Evolutionary conservation across 2,888 invertebrate species (phyloP).

Genomic region (Amorpha juglandis): DNA sequence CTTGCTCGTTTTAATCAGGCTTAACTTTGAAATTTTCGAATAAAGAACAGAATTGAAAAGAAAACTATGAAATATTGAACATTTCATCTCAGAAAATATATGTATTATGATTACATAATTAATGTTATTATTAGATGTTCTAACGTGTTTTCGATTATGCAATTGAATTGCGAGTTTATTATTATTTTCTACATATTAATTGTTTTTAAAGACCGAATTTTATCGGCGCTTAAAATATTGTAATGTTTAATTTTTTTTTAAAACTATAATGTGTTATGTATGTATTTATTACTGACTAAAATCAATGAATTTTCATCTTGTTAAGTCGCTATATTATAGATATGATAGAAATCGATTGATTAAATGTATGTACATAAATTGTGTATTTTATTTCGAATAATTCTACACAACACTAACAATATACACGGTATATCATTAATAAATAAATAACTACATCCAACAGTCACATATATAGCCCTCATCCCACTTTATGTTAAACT

Average conservation of each 20-base stretch:
- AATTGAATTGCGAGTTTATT: not conserved
- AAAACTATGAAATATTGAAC: not conserved
- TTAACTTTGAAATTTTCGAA: not conserved
- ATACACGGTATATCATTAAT: not conserved
- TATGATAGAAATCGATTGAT: slow-evolving; percentile 59
- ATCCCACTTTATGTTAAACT: no score
- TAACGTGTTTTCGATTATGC: not conserved
- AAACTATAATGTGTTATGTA: slow-evolving; percentile 15
- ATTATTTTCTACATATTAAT: not conserved
- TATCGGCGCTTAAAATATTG: not conserved
- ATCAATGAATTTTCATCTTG: slow-evolving; percentile 50
- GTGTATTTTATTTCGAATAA: not conserved
- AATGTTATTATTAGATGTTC: no score
- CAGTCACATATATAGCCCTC: no score
- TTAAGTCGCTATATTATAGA: slow-evolving; percentile 63
- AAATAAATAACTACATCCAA: no score
- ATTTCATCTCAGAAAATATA: not conserved
- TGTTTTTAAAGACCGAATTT: not conserved
- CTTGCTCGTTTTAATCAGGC: no score
- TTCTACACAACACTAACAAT: not conserved
- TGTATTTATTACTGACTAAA: slow-evolving; percentile 45
- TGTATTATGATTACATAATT: not conserved
- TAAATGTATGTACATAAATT: slow-evolving; percentile 71
- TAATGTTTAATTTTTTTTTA: not conserved
- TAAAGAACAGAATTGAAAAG: not conserved